Evolutionary conservation across 2,888 invertebrate genomes (phyloP).

Genomic region (Carcina quercana): DNA sequence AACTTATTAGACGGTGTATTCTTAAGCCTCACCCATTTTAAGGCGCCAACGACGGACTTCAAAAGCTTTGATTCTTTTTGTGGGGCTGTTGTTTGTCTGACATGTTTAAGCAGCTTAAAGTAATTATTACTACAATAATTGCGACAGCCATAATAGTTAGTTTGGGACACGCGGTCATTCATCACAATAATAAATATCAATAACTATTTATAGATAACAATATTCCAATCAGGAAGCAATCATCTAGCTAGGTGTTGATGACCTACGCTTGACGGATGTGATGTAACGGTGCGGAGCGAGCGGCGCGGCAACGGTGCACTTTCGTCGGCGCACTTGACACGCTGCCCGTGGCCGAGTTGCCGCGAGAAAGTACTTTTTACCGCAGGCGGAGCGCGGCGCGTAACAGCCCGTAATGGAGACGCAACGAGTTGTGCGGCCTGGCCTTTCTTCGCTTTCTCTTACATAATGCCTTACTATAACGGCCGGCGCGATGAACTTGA

Average conservation of each 20-base stretch:
- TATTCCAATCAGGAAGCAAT: too few relatives aligned
- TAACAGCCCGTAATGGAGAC: conserved; percentile 57
- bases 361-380: conserved; percentile 72
- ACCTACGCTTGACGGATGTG: conserved; percentile 61
- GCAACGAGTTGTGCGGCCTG: conserved; percentile 59
- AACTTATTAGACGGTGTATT: too few relatives aligned
- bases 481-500: conserved; percentile 55
- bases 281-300: conserved; percentile 52
- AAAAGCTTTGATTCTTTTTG: too few relatives aligned
- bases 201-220: too few relatives aligned
- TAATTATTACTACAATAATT: too few relatives aligned
- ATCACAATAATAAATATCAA: too few relatives aligned
- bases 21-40: too few relatives aligned
- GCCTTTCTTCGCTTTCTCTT: conserved; percentile 72
- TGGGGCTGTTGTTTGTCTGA: too few relatives aligned
- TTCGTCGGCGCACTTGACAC: conserved; percentile 72
- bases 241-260: conserved; percentile 46
- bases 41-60: too few relatives aligned
- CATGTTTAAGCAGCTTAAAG: too few relatives aligned
- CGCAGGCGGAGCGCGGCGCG: conserved; percentile 31
- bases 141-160: too few relatives aligned
- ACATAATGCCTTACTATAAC: conserved; percentile 55
- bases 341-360: conserved; percentile 72
- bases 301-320: conserved; percentile 64
- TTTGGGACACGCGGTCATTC: too few relatives aligned